A percentile compares a stretch with the other conserved stretches of the same genome.
Conservation (phyloP, 2,113 vertebrate genomes). For the Rhinichthys klamathensis region DNA sequence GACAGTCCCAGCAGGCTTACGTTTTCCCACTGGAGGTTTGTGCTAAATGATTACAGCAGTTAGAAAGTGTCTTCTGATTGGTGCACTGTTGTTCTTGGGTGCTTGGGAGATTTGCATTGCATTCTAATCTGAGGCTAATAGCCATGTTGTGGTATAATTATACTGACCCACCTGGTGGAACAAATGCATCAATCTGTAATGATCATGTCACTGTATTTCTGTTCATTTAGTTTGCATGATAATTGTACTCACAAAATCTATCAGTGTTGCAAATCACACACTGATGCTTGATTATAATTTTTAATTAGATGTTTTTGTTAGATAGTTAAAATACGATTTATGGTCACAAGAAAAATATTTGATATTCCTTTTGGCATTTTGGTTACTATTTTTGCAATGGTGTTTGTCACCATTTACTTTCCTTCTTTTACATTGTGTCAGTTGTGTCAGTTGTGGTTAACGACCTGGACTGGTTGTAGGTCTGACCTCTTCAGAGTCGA, state of each 20-base stretch:
- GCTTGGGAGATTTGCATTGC: background rate
- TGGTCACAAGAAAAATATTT: background rate
- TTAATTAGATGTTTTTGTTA: too few species aligned
- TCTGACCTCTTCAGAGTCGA: background rate
- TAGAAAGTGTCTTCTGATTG: conserved; percentile 1
- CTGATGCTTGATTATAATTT: background rate
- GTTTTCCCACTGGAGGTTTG: background rate
- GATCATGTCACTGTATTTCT: background rate
- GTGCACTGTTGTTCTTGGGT: background rate
- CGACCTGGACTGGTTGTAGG: background rate
- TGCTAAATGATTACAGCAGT: conserved; percentile 33
- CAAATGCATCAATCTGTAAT: background rate
- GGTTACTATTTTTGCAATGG: background rate
- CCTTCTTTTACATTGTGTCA: too few species aligned
- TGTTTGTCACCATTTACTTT: background rate
- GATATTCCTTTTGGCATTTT: background rate
- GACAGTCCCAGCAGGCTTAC: conserved; percentile 12
- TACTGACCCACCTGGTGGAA: background rate
- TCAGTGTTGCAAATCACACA: background rate
- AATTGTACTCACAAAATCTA: background rate
- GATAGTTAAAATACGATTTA: background rate
- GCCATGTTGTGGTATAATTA: background rate
- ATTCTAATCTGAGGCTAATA: background rate
- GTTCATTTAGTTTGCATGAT: background rate
- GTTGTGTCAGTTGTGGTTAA: background rate